These are phyloP conservation scores for Polypterus senegalus DNA, from an alignment of 2,113 vertebrate species.

Conservation along the genomic window DNA sequence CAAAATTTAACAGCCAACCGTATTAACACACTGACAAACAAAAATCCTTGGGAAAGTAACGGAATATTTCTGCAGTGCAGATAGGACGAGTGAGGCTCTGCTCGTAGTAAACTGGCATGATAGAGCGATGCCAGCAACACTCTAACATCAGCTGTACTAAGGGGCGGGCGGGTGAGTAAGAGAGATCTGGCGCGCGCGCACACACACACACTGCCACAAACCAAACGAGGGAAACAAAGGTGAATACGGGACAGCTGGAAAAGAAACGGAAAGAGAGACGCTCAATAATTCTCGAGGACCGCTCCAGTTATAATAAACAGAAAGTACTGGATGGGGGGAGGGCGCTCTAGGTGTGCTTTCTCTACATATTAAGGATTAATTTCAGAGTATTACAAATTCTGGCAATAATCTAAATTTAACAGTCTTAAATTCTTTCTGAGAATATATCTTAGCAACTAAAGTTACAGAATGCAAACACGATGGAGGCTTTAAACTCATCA, in stretches of 20 bases:
- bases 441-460: neutral
- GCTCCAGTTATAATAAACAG: no score
- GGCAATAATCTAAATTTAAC: neutral
- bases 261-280: no score
- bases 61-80: neutral
- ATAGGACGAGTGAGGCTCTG: neutral
- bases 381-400: neutral
- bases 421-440: neutral
- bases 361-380: slow-evolving; percentile 1
- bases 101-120: neutral
- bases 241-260: no score
- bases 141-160: slow-evolving; percentile 3
- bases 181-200: neutral
- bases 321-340: no score
- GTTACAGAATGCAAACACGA: no score
- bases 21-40: no score
- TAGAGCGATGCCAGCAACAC: neutral
- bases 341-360: neutral
- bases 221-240: no score
- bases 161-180: slow-evolving; percentile 19
- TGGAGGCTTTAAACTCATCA: no score
- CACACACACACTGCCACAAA: no score
- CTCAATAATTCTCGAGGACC: no score
- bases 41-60: neutral
- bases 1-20: neutral